Conservation (phyloP, 2,888 invertebrate genomes). For the Trypoxylon attenuatum region DNA sequence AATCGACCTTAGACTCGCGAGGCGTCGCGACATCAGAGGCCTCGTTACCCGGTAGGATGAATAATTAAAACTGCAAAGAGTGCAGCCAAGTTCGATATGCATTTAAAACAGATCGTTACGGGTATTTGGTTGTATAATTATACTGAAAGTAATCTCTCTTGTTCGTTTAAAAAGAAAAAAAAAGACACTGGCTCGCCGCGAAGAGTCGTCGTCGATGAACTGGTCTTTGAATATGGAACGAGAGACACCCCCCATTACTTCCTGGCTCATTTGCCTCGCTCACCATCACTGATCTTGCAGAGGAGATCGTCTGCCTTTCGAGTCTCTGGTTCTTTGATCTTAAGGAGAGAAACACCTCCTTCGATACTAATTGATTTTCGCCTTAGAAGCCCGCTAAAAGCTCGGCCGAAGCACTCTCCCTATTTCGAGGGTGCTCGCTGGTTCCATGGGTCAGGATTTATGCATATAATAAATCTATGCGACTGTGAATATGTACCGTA, state of each 20-base stretch:
- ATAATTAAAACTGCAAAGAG: constrained; percentile 28
- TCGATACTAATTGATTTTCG: no score
- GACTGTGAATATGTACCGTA: no score
- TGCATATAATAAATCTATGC: no score
- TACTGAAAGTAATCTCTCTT: constrained; percentile 5
- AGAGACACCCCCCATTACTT: neutral
- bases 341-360: neutral
- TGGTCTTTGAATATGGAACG: constrained; percentile 4
- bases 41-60: constrained; percentile 18
- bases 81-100: constrained; percentile 4
- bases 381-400: no score
- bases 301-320: constrained; percentile 9
- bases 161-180: constrained; percentile 1
- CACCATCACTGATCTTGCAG: no score
- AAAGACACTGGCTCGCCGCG: constrained; percentile 1
- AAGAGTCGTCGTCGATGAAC: neutral
- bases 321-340: constrained; percentile 3
- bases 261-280: neutral
- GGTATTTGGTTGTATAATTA: constrained; percentile 16
- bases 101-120: constrained; percentile 24
- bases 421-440: no score
- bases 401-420: no score
- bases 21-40: neutral
- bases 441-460: no score
- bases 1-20: constrained; percentile 18